Evolutionary conservation across 2,113 vertebrate genomes (phyloP), one percentile per base, ranked within the genome.

Genomic region (Crotalus horridus): DNA sequence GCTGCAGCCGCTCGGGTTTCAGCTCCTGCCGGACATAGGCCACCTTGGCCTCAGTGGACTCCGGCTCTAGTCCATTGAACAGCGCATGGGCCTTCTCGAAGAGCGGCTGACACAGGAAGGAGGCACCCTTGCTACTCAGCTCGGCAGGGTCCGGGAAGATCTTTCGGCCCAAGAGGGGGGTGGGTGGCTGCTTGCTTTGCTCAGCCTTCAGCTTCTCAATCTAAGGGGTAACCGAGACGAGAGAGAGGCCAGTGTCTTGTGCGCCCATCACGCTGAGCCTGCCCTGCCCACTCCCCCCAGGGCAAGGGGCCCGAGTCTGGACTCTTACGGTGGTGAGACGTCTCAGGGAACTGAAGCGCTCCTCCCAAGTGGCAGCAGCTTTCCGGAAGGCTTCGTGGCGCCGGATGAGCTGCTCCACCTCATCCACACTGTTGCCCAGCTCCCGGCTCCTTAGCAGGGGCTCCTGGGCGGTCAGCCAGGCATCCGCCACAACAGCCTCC

Each of bases 371-470:
- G 0, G 98, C 98, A 0, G 99, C 99, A 0, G 99, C 98, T 96
- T 99, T 99, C 17, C 99, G 97, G 95, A 99, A 99, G 9, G 99
- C 98, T 95, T 99, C 99, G 0, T 99, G 99, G 1, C 99, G 95
- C n/a, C 98, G 98, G 90, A 99, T 98, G 1, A 99, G 98, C 97
- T 99, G 99, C 95, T 99, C 99, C 96, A 99, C 99, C 95, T 99
- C 99, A 0, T 99, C 99, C 93, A 99, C 98, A 0, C 98, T 99
- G 95, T 95, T 97, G 6, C 99, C 99, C 93, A 99, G 97, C 97
- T 99, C 98, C 2, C 97, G 97, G 96, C 99, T 99, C 97, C 92
- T 98, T 89, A 99, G 96, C 54, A 99, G 96, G 0, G 99, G 98
- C 96, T 99, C 99, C 96, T 99, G 99, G 3, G 99, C 98, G 0